Evolutionary conservation across 2,797 vertebrate species (phyloP).

Genomic region (Lateolabrax maculatus): DNA sequence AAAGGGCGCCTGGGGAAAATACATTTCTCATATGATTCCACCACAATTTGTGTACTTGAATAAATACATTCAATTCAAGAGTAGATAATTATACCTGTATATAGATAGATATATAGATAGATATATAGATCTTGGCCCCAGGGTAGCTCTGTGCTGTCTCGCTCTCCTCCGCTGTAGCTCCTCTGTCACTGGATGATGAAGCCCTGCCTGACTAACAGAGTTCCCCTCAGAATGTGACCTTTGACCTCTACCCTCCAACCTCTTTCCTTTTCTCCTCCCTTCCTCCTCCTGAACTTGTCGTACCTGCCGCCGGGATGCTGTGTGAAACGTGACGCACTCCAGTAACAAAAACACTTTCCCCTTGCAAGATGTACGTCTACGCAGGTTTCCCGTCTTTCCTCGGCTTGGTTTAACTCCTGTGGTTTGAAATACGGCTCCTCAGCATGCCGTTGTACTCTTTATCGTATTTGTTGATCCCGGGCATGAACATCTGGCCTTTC

Average conservation of each 20-base stretch:
- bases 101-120: too few species aligned
- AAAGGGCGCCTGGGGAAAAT: background rate
- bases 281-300: conserved; percentile 14
- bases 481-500: conserved; percentile 30
- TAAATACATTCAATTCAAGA: background rate
- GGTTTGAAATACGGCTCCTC: background rate
- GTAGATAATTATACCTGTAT: too few species aligned
- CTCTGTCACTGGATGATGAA: conserved; percentile 14
- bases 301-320: conserved; percentile 37
- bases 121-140: background rate
- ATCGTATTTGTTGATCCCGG: background rate
- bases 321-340: conserved; percentile 26
- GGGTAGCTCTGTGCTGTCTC: conserved; percentile 21
- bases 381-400: conserved; percentile 24
- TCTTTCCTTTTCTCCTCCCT: conserved; percentile 23
- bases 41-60: background rate
- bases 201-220: conserved; percentile 19
- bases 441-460: conserved; percentile 39
- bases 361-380: conserved; percentile 5
- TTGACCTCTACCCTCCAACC: conserved; percentile 26
- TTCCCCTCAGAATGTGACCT: conserved; percentile 26
- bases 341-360: conserved; percentile 19
- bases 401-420: conserved; percentile 11
- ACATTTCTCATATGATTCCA: background rate
- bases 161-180: conserved; percentile 20